Base-by-base conservation (phyloP, 2,888 invertebrate species). In the Synergus japonicus region DNA sequence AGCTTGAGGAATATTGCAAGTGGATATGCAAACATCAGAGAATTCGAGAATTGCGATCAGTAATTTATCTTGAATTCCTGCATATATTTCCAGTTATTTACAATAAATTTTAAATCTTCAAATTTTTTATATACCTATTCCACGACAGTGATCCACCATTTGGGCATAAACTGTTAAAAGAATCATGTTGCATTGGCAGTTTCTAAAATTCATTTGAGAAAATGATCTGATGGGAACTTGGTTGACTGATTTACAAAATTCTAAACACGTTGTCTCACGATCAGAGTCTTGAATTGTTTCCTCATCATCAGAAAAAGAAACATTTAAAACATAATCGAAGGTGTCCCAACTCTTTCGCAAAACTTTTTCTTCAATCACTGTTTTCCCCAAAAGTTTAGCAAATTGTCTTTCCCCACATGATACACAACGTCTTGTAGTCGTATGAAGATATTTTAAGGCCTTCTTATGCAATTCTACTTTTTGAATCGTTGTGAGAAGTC, bases 391-490 rank as follows among this genome's bases (percentile, higher is more conserved):
- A 89, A 93, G 90, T 80, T 91, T 93, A 0, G 90, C 89, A 86
- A 95, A 95, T 79, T 92, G 93, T 15, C 94, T 94, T 54, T 93
- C 92, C 0, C 95, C 95, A 83, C 95, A 95, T 0, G 93, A 87
- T 4, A 88, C 83, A 84, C 95, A 95, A 46, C 94, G 93, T 76
- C 93, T 92, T 0, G 95, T 94, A 85, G 94, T 93, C 9, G 93
- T 93, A 86, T 94, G 94, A 77, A 95, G 86, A 86, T 93, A 95
- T 78, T 93, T 90, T 41, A 95, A 89, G 0, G 95, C 94, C 79
- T 94, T 93, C 0, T 92, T 92, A 85, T 95, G 95, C 89, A 95
- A 93, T 81, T 94, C 94, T 64, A 93, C 93, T 89, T 95, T 95
- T 86, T 95, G 95, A 83, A 92, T 93, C 82, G 95, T 95, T 0